Conservation (phyloP, 2,113 vertebrate genomes). For the Cricetomys ansorgei region DNA sequence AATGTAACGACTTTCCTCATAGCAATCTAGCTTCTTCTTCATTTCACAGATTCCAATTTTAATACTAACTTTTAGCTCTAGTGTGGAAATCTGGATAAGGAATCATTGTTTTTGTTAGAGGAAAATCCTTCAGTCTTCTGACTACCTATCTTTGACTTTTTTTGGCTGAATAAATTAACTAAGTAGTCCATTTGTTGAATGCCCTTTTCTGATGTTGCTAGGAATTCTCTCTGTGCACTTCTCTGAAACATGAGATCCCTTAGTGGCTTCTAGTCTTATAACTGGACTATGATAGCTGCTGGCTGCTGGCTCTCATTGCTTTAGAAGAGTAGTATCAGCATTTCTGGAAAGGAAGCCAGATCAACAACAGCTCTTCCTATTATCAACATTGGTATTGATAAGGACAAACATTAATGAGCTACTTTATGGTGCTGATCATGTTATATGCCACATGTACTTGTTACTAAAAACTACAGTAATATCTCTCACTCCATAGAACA, state of each 20-base stretch:
- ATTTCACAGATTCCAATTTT: not conserved
- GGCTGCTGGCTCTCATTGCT: not conserved
- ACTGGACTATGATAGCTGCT: no score
- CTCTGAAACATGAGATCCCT: not conserved
- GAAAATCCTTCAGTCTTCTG: not conserved
- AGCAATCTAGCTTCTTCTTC: not conserved
- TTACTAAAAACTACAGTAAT: not conserved
- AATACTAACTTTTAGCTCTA: not conserved
- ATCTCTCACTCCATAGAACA: not conserved
- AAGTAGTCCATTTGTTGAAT: no score
- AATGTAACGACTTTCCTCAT: not conserved
- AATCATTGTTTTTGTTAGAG: not conserved
- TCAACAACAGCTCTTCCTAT: not conserved
- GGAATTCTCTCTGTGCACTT: not conserved
- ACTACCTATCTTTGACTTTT: not conserved
- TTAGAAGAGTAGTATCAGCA: not conserved
- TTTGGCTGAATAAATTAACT: not conserved
- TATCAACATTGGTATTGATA: not conserved
- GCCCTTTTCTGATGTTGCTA: not conserved
- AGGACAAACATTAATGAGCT: not conserved
- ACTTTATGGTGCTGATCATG: not conserved
- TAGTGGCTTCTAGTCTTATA: not conserved
- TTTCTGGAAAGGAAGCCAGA: not conserved
- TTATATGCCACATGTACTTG: not conserved
- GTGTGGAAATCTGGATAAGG: not conserved